A percentile compares a stretch with the other conserved stretches of the same genome.
These are phyloP conservation scores for Thymallus thymallus DNA, from an alignment of 2,113 vertebrate genomes.

Conservation along the genomic window DNA sequence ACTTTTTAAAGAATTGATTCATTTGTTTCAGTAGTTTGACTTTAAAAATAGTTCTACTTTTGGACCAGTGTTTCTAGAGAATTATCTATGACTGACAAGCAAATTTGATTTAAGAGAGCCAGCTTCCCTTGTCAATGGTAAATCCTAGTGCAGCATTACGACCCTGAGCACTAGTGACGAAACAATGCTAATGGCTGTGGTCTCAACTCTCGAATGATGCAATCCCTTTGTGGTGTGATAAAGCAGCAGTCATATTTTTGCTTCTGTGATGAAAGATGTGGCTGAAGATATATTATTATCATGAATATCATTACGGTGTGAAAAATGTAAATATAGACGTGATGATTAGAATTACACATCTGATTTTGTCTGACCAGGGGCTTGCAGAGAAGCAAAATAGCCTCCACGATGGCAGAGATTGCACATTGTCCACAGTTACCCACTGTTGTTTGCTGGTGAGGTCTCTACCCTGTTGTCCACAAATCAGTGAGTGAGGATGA, in stretches of 20 bases:
- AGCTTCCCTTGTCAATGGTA: background rate
- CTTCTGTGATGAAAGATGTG: background rate
- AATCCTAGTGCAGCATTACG: background rate
- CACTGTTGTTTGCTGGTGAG: constrained; percentile 78
- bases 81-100: background rate
- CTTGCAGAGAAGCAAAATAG: constrained; percentile 31
- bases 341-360: constrained; percentile 30
- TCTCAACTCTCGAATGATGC: constrained; percentile 1
- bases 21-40: constrained; percentile 4
- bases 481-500: constrained; percentile 66
- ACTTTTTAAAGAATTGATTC: background rate
- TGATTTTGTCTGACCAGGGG: constrained; percentile 7
- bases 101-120: background rate
- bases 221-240: background rate
- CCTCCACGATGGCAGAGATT: constrained; percentile 7
- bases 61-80: background rate
- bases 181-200: constrained; percentile 4
- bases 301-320: background rate
- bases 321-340: constrained; percentile 30
- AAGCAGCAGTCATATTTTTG: background rate
- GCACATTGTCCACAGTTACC: constrained; percentile 37
- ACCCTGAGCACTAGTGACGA: constrained; percentile 1
- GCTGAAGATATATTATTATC: background rate
- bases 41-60: background rate
- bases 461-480: constrained; percentile 86